These are phyloP conservation scores for Tragelaphus scriptus DNA, from an alignment of 2,113 vertebrate species.

Conservation along the genomic window DNA sequence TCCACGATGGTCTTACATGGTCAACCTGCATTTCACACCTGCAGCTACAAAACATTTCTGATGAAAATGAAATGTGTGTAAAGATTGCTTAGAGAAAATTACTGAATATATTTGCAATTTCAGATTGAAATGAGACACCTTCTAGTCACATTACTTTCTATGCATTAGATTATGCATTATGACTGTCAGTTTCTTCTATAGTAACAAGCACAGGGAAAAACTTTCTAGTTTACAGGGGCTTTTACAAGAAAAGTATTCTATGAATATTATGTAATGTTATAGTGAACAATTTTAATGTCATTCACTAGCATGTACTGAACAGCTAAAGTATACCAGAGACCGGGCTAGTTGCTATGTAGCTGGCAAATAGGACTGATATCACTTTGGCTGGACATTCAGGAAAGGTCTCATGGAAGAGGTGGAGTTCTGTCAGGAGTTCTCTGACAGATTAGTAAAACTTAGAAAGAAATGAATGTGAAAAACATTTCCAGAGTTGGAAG, in stretches of 20 bases:
- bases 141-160: not conserved
- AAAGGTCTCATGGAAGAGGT: not conserved
- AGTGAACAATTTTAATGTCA: not conserved
- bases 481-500: not conserved
- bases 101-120: not conserved
- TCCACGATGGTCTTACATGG: not conserved
- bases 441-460: not conserved
- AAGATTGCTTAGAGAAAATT: conserved; percentile 44
- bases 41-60: not conserved
- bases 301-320: not conserved
- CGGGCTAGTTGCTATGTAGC: not conserved
- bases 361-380: not conserved
- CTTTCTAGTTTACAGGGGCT: not conserved
- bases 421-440: not conserved
- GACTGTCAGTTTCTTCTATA: not conserved
- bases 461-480: not conserved
- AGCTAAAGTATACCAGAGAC: not conserved
- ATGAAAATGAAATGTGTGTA: conserved; percentile 27
- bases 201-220: not conserved
- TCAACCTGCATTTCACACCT: conserved; percentile 13
- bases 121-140: not conserved
- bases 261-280: not conserved
- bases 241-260: conserved; percentile 32
- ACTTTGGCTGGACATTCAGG: not conserved
- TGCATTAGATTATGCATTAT: conserved; percentile 7